Evolutionary conservation across 2,888 invertebrate species (phyloP).

Genomic region (Drosophila histrio): DNA sequence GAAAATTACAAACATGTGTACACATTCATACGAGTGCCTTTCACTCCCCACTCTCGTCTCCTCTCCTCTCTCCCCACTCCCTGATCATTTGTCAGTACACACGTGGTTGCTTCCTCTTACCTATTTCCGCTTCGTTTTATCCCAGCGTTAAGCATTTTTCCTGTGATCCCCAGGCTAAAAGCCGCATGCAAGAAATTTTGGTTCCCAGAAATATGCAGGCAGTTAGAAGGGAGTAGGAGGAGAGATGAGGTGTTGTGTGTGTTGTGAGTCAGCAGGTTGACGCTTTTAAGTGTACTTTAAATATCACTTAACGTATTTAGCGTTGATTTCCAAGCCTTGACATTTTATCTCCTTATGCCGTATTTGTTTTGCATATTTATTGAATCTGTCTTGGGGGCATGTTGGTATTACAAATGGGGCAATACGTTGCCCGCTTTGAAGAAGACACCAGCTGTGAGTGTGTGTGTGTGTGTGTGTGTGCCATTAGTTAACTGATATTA

Average conservation of each 20-base stretch:
- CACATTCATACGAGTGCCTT: slow-evolving; percentile 24
- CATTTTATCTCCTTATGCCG: slow-evolving; percentile 65
- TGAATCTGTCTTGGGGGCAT: slow-evolving; percentile 7
- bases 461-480: slow-evolving; percentile 13
- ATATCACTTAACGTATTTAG: slow-evolving; percentile 76
- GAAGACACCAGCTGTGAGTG: neutral
- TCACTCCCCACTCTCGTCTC: neutral
- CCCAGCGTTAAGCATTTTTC: slow-evolving; percentile 44
- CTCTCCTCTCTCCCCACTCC: neutral
- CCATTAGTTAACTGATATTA: slow-evolving; percentile 76
- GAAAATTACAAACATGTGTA: slow-evolving; percentile 77
- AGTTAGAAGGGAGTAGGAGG: neutral
- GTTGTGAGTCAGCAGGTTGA: slow-evolving; percentile 17
- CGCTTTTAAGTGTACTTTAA: slow-evolving; percentile 75
- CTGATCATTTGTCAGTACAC: slow-evolving; percentile 64
- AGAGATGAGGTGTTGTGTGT: neutral
- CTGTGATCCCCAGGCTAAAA: slow-evolving; percentile 46
- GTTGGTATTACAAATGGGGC: slow-evolving; percentile 12
- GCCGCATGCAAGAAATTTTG: slow-evolving; percentile 29
- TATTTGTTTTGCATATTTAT: slow-evolving; percentile 73
- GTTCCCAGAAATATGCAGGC: slow-evolving; percentile 15
- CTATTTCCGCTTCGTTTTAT: slow-evolving; percentile 47
- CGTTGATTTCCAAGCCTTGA: slow-evolving; percentile 66
- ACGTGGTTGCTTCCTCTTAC: slow-evolving; percentile 25
- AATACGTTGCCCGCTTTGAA: slow-evolving; percentile 10